phyloP scores from a whole-genome alignment of 2,113 vertebrate genomes.

The Sceloporus tristichus region DNA sequence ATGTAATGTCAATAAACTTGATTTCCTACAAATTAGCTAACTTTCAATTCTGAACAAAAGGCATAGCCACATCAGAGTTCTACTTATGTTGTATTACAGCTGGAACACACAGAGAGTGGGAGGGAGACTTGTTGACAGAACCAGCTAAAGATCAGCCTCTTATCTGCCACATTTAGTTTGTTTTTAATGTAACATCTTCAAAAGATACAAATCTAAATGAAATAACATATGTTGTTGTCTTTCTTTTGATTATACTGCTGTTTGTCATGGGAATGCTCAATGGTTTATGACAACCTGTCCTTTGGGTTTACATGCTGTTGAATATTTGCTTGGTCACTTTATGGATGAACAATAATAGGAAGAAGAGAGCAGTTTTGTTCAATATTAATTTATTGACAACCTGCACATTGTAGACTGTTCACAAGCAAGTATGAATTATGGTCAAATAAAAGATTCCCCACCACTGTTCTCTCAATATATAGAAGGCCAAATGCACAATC shows the following conservation, averaged over 20 bases:
- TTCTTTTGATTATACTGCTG: background rate
- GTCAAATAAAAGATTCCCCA: background rate
- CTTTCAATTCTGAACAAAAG: background rate
- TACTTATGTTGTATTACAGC: background rate
- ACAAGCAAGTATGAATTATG: slow-evolving; percentile 4
- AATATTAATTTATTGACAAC: slow-evolving; percentile 10
- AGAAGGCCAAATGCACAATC: background rate
- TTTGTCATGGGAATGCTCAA: slow-evolving; percentile 21
- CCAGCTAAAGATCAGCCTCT: background rate
- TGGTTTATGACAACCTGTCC: slow-evolving; percentile 3
- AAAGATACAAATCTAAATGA: background rate
- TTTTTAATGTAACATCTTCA: slow-evolving; percentile 10
- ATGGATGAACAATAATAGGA: background rate
- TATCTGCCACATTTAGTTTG: background rate
- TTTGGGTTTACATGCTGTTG: background rate
- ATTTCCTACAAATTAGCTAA: background rate
- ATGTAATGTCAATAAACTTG: background rate
- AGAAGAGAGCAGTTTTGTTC: background rate
- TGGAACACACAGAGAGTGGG: background rate
- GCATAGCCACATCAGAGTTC: background rate
- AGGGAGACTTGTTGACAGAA: background rate
- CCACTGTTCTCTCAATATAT: background rate
- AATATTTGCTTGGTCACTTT: slow-evolving; percentile 8
- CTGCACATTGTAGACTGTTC: background rate
- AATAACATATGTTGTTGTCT: background rate